Evolutionary conservation across 1,140 invertebrate genomes (phyloP).

Genomic region (Drosophila bocki): DNA sequence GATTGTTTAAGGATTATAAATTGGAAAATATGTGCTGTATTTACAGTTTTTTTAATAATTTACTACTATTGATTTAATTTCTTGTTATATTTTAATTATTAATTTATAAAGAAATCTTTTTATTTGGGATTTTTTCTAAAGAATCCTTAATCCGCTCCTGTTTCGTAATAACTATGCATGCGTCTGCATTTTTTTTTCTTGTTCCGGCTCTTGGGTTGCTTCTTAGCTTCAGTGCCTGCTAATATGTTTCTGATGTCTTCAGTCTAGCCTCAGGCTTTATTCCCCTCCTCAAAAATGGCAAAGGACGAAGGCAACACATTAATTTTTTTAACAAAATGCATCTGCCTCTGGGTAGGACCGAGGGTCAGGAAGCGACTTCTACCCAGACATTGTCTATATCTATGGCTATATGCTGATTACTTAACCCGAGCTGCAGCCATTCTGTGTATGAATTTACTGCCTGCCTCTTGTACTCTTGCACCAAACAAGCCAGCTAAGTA

Average conservation of each 20-base stretch:
- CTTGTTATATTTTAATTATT: background rate
- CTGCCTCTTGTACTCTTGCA: slow-evolving; percentile 17
- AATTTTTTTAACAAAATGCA: slow-evolving; percentile 48
- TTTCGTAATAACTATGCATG: slow-evolving; percentile 23
- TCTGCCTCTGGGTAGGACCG: background rate
- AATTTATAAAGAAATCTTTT: no score
- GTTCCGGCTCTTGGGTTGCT: slow-evolving; percentile 9
- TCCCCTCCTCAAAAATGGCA: background rate
- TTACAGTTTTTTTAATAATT: background rate
- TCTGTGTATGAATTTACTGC: slow-evolving; percentile 66
- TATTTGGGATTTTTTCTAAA: no score
- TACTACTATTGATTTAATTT: background rate
- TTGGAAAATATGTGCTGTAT: background rate
- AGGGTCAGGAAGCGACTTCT: background rate
- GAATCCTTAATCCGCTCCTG: slow-evolving; percentile 41
- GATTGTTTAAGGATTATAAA: background rate
- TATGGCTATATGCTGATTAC: slow-evolving; percentile 69
- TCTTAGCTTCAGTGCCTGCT: slow-evolving; percentile 57
- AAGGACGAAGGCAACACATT: slow-evolving; percentile 2
- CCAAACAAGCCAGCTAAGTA: slow-evolving; percentile 64
- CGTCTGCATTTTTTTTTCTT: slow-evolving; percentile 31
- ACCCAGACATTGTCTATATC: slow-evolving; percentile 10
- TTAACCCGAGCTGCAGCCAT: slow-evolving; percentile 48
- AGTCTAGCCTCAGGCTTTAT: background rate
- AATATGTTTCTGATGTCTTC: slow-evolving; percentile 79